Evolutionary conservation across 2,888 invertebrate genomes (phyloP).

Genomic region (Melikaiella ostensackeni): DNA sequence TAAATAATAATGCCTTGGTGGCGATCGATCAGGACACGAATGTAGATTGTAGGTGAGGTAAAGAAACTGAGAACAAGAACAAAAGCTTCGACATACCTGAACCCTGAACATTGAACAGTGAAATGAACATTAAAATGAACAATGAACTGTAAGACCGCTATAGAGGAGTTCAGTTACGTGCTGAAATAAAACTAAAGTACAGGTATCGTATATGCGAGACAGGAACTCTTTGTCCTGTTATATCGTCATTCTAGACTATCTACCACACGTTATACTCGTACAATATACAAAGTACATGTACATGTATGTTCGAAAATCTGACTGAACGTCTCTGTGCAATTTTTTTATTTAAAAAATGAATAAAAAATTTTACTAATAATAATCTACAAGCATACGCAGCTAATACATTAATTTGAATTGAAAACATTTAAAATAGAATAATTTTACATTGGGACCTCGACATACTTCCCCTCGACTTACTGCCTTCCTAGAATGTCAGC

Average conservation of each 20-base stretch:
- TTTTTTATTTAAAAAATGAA: too few relatives aligned
- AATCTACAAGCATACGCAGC: too few relatives aligned
- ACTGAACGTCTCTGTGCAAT: too few relatives aligned
- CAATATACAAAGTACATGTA: neutral
- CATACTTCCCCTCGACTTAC: too few relatives aligned
- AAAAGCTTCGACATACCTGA: conserved; percentile 42
- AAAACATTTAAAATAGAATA: too few relatives aligned
- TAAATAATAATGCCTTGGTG: neutral
- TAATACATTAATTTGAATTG: too few relatives aligned
- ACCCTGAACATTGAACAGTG: conserved; percentile 20
- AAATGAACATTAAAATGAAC: conserved; percentile 18
- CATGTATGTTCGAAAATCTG: too few relatives aligned
- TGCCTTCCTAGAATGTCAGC: too few relatives aligned
- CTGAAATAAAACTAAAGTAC: conserved; percentile 59
- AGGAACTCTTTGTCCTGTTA: conserved; percentile 75
- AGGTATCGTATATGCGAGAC: conserved; percentile 68
- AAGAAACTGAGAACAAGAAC: conserved; percentile 17
- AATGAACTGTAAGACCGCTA: conserved; percentile 46
- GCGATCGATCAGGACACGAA: neutral
- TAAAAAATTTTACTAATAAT: too few relatives aligned
- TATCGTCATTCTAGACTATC: conserved; percentile 66
- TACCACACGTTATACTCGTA: conserved; percentile 45
- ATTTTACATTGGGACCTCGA: too few relatives aligned
- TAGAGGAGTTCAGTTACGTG: conserved; percentile 58
- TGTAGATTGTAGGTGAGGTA: neutral